Conservation (phyloP, 2,888 invertebrate species). For the Napeogenes inachia region DNA sequence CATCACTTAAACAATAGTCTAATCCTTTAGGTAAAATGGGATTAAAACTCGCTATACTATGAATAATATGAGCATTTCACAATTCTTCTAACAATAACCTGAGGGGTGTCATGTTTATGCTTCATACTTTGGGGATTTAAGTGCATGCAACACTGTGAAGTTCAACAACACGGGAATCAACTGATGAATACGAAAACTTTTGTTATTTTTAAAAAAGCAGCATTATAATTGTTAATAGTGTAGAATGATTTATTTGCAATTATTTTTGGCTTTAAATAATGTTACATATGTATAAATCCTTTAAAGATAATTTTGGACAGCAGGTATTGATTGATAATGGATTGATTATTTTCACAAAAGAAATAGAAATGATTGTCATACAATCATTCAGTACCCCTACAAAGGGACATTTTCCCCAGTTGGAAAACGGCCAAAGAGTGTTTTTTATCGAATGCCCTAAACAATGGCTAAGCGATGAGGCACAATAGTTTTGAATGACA, state of each 20-base stretch:
- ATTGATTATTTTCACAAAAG: slow-evolving; percentile 9
- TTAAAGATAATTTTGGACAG: background rate
- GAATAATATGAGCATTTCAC: slow-evolving; percentile 38
- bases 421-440: slow-evolving; percentile 67
- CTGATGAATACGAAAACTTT: too few species aligned
- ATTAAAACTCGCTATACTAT: slow-evolving; percentile 11
- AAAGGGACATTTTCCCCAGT: slow-evolving; percentile 38
- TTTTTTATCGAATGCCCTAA: slow-evolving; percentile 69
- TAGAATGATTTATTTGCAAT: too few species aligned
- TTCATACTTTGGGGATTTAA: slow-evolving; percentile 25
- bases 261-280: too few species aligned
- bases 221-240: too few species aligned
- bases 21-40: background rate
- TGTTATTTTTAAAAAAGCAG: too few species aligned
- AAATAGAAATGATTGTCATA: slow-evolving; percentile 15
- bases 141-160: slow-evolving; percentile 16
- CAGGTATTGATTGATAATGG: background rate
- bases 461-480: slow-evolving; percentile 62
- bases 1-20: background rate
- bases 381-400: slow-evolving; percentile 27
- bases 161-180: background rate
- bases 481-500: slow-evolving; percentile 70
- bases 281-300: too few species aligned
- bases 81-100: slow-evolving; percentile 39
- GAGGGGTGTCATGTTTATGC: slow-evolving; percentile 30